Base-by-base conservation (phyloP, 1,140 invertebrate species). In the Drosophila nebulosa region DNA sequence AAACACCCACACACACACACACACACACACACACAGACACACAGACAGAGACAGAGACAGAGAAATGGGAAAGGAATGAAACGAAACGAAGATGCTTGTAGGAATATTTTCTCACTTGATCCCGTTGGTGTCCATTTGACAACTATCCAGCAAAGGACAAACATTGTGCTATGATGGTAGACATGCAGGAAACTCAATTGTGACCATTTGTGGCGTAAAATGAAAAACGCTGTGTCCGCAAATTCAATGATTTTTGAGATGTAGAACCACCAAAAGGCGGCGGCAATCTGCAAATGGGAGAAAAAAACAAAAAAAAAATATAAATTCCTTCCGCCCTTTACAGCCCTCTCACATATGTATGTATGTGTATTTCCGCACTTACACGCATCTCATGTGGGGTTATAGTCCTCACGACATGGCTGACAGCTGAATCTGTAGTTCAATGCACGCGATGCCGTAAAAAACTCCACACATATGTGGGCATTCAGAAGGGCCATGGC, bases 121-220 rank as follows among this genome's bases (percentile, higher is more conserved):
- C 98, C 98, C 90, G 97, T 98, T 14, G 98, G 97, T 6, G 98
- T 97, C 96, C 97, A 99, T 93, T 98, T 98, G 68, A 98, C 96
- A 16, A 97, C 97, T 74, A 98, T 98, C 97, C 97, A 99, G 96
- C 97, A 98, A 14, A 98, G 94, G 0, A 94, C 93, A 84, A 98
- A 97, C 96, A 98, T 98, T 0, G 96, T 97, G 3, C 96, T 96
- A 88, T 98, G 97, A 91, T 98, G 97, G 86, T 98, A 98, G 0
- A 98, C 95, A 74, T 98, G 97, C 3, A 98, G 93, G 92, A 98
- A 98, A 9, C 96, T 97, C 57, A 98, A 91, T 91, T 98, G 97
- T 69, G 95, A 95, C 64, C 96, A 94, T 84, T 98, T 98, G 90
- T 98, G 97, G 32, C 97, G 93, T 27, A 98, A 89, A 63, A 98